Base-by-base conservation (phyloP, 2,888 invertebrate genomes). In the Trissonchulus latispiculum region DNA sequence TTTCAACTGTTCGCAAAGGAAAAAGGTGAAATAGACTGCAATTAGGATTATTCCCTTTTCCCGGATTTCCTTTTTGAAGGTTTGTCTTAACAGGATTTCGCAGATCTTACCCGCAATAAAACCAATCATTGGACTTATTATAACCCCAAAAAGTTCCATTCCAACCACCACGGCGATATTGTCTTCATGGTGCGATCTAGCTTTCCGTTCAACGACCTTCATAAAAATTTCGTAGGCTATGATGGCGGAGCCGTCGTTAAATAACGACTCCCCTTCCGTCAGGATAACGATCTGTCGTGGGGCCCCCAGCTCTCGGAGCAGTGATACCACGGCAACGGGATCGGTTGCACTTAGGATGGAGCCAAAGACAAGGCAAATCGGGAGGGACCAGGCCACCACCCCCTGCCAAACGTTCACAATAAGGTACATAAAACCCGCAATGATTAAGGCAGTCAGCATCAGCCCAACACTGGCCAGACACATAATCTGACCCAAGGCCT, bases 201-300 rank as follows among this genome's bases (percentile, higher is more conserved):
- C 8, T 48, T 48, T 48, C 8, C 8, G 23, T 23, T 48, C 48
- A 23, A 15, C 8, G 48, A 48, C 23, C 23, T 48, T 48, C 69
- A 68, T n/a, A n/a, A 68, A 68, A 1, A 85, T 81, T 66, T 83
- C 81, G 74, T 83, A 85, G 48, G 83, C 78, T 1, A 85, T 83
- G 74, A 86, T 84, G 32, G 85, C 85, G 23, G 85, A 81, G 3
- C 85, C 86, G 78, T 85, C 85, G 76, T 86, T 86, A 28, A 86
- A 77, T 74, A 86, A 77, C 0, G 85, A 84, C 77, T 86, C 86
- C 1, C 86, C 86, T 76, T 86, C 86, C 35, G 86, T 83, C 18
- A 68, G 28, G 18, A 36, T 68, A 33, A 68, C 69, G 15, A 68
- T 32, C 35, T 33, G 29, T 29, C 70, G 61, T 31, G 77, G 75